Percentiles rank a stretch among this genome's conserved stretches.
phyloP scores from a whole-genome alignment of 2,888 invertebrate genomes.

The Zonitis immaculata region DNA sequence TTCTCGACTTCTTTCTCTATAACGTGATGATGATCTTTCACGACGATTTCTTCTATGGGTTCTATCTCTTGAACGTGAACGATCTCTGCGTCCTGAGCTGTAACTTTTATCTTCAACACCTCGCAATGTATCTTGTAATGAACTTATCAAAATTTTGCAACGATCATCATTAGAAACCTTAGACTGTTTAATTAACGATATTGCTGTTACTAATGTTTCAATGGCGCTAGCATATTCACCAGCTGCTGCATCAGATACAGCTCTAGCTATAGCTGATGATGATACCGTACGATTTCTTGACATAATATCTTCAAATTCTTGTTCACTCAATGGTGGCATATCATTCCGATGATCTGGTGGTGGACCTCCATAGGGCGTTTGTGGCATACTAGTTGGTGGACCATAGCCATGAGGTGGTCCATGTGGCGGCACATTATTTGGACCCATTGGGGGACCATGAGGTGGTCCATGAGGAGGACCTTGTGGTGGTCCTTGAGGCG shows the following conservation, averaged over 20 bases:
- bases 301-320: constrained; percentile 98
- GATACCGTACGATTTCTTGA: constrained; percentile 95
- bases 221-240: constrained; percentile 98
- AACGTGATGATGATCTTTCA: constrained; percentile 47
- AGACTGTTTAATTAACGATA: constrained; percentile 97
- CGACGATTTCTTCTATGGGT: constrained; percentile 44
- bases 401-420: constrained; percentile 56
- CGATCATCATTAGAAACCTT: constrained; percentile 89
- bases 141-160: constrained; percentile 95
- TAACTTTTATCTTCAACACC: constrained; percentile 98
- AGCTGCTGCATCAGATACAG: constrained; percentile 95
- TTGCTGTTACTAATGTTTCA: constrained; percentile 97
- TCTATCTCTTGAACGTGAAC: constrained; percentile 47
- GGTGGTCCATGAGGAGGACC: constrained; percentile 60
- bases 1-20: constrained; percentile 56
- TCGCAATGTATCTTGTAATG: constrained; percentile 85
- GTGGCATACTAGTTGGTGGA: constrained; percentile 48
- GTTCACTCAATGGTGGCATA: constrained; percentile 73
- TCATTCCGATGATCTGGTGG: constrained; percentile 55
- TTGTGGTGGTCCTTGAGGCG: constrained; percentile 61
- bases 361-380: constrained; percentile 57
- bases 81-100: constrained; percentile 65
- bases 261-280: constrained; percentile 93
- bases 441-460: constrained; percentile 64
- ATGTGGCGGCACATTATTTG: constrained; percentile 46